These are phyloP conservation scores for Heliocidaris erythrogramma DNA, from an alignment of 35 echinoderm and acorn worm genomes.

Conservation along the genomic window DNA sequence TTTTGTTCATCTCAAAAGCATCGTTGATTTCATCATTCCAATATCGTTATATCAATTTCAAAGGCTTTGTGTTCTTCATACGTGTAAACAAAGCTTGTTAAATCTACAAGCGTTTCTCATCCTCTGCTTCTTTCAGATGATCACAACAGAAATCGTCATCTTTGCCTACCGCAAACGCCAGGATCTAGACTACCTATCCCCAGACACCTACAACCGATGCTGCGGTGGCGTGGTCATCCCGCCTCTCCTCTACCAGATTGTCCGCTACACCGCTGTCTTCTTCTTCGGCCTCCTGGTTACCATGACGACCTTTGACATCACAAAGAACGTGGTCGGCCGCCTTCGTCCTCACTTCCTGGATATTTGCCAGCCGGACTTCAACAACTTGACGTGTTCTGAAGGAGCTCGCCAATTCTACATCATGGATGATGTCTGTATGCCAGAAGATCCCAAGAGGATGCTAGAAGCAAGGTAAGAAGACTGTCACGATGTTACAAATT, in stretches of 20 bases:
- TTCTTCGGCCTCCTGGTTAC: conserved; percentile 81
- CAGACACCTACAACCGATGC: conserved; percentile 86
- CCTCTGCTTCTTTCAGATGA: not conserved
- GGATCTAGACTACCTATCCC: conserved; percentile 76
- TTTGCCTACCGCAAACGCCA: conserved; percentile 77
- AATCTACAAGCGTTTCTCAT: not conserved
- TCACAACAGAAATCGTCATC: conserved; percentile 69
- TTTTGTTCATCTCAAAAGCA: too few species aligned
- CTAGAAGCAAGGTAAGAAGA: conserved; percentile 55
- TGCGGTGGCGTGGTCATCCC: conserved; percentile 80
- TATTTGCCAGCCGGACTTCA: conserved; percentile 77
- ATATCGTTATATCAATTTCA: too few species aligned
- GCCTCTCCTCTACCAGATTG: conserved; percentile 76
- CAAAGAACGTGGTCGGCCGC: conserved; percentile 89
- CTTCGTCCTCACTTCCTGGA: conserved; percentile 89
- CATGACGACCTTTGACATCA: conserved; percentile 73
- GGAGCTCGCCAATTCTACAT: conserved; percentile 71
- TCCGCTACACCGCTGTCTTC: conserved; percentile 68
- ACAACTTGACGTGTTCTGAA: conserved; percentile 67
- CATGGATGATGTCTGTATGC: conserved; percentile 71
- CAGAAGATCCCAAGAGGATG: conserved; percentile 57
- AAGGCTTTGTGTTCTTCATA: too few species aligned
- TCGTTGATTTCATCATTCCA: too few species aligned
- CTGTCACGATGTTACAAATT: too few species aligned
- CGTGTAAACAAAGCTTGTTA: too few species aligned